Evolutionary conservation across 2,888 invertebrate genomes (phyloP).

Genomic region (Cheiracanthium punctorium): DNA sequence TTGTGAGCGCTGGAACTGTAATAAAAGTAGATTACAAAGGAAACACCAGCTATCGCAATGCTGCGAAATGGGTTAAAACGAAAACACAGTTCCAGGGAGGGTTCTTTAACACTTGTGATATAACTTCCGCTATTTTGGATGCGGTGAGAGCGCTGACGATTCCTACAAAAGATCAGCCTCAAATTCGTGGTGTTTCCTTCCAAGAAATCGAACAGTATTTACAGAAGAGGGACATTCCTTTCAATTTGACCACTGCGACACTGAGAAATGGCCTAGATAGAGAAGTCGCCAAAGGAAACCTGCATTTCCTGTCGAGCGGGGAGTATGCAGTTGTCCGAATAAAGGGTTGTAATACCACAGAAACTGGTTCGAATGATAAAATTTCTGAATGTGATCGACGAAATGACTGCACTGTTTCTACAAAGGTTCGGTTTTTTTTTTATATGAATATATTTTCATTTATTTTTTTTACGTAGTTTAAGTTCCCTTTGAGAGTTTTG

Average conservation of each 20-base stretch:
- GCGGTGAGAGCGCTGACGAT: slow-evolving; percentile 27
- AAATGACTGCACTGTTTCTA: slow-evolving; percentile 25
- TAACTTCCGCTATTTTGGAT: slow-evolving; percentile 41
- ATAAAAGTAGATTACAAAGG: slow-evolving; percentile 91
- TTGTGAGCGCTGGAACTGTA: slow-evolving; percentile 85
- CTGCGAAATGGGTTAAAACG: slow-evolving; percentile 84
- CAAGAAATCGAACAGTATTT: slow-evolving; percentile 74
- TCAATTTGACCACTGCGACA: slow-evolving; percentile 73
- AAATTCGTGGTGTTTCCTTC: slow-evolving; percentile 72
- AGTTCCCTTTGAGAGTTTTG: too few species aligned
- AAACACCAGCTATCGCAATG: slow-evolving; percentile 88
- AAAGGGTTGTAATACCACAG: not conserved
- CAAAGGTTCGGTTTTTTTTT: slow-evolving; percentile 2
- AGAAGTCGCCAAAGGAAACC: slow-evolving; percentile 83
- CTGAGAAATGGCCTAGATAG: slow-evolving; percentile 82
- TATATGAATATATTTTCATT: not conserved
- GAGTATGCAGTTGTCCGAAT: slow-evolving; percentile 69
- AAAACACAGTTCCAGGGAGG: slow-evolving; percentile 78
- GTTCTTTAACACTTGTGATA: slow-evolving; percentile 46
- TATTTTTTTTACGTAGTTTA: too few species aligned
- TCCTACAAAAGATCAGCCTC: slow-evolving; percentile 23
- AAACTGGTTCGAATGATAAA: not conserved
- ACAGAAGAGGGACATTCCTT: slow-evolving; percentile 72
- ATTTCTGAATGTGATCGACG: not conserved
- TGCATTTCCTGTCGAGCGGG: slow-evolving; percentile 79